Evolutionary conservation across 2,888 invertebrate species (phyloP), one percentile per base, ranked within the genome.

Genomic region (Ophion obscuratus): DNA sequence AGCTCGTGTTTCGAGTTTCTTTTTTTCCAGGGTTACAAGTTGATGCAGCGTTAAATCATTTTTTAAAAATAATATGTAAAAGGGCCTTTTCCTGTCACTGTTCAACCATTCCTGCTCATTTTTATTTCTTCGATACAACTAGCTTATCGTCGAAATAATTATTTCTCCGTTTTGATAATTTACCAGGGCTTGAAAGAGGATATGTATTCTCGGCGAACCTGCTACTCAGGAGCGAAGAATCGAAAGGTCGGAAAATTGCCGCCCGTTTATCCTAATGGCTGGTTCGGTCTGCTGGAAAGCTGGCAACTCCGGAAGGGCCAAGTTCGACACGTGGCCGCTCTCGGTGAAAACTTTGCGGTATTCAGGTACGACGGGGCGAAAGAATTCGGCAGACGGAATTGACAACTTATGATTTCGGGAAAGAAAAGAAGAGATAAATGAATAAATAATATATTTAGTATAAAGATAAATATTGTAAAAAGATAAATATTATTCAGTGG

Each of bases 181-280:
- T 68, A 40, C 10, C 61, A 78, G 78, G 40, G 44, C n/a, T 74
- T 78, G 14, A 74, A 64, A 5, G 59, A 74, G n/a, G 59, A 75
- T 6, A 9, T 24, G 5, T 47, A 17, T 36, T 61, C 76, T 24
- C 67, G 75, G 10, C 76, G 76, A 68, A 57, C 44, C 17, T 81
- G 81, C 73, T 84, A 66, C 44, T 40, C 76, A 10, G 81, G 70
- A 14, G 71, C 84, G 66, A 90, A 88, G 78, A 88, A 87, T 61
- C 94, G 97, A 9, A 95, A 95, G 81, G 94, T 96, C 7, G 97
- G 97, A 0, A 94, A 95, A 0, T 92, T 97, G 2, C 98, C 98
- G 0, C 98, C 98, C 0, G 97, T 97, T 0, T 98, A 96, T 92
- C 98, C 98, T 0, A 98, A 98, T 91, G 98, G 98, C 0, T 98